Conservation (phyloP, 2,888 invertebrate genomes). For the Polymixis flavicincta region DNA sequence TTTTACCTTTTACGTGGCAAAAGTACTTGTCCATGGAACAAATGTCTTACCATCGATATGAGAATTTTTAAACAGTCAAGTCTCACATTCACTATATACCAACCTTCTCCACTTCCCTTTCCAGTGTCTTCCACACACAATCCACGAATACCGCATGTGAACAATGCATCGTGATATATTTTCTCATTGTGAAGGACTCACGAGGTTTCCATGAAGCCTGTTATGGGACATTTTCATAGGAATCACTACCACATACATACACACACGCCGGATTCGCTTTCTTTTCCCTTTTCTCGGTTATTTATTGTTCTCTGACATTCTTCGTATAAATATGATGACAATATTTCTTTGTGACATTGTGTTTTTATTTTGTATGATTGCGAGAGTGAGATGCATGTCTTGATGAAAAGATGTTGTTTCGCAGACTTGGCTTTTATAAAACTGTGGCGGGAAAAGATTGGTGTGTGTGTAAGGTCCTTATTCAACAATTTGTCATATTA, state of each 20-base stretch:
- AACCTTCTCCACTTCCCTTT: slow-evolving; percentile 21
- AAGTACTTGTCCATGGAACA: not conserved
- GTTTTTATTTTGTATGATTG: slow-evolving; percentile 49
- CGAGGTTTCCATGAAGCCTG: slow-evolving; percentile 74
- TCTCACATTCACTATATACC: not conserved
- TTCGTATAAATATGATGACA: slow-evolving; percentile 41
- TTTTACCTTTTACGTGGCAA: not conserved
- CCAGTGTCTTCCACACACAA: not conserved
- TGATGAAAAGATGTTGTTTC: slow-evolving; percentile 5
- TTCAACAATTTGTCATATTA: not conserved
- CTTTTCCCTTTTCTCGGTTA: slow-evolving; percentile 57
- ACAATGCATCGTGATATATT: slow-evolving; percentile 57
- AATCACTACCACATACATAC: slow-evolving; percentile 64
- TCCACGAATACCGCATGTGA: slow-evolving; percentile 13
- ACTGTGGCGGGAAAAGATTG: not conserved
- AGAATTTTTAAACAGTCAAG: not conserved
- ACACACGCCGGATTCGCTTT: slow-evolving; percentile 37
- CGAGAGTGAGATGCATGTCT: slow-evolving; percentile 15
- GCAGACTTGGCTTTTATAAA: not conserved
- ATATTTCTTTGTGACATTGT: slow-evolving; percentile 49
- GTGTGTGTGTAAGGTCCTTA: not conserved
- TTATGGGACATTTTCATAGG: slow-evolving; percentile 74
- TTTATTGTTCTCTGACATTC: slow-evolving; percentile 61
- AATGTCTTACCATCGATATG: not conserved
- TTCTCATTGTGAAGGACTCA: slow-evolving; percentile 29